These are phyloP conservation scores for Ictalurus furcatus DNA, from an alignment of 2,113 vertebrate genomes.

Conservation along the genomic window DNA sequence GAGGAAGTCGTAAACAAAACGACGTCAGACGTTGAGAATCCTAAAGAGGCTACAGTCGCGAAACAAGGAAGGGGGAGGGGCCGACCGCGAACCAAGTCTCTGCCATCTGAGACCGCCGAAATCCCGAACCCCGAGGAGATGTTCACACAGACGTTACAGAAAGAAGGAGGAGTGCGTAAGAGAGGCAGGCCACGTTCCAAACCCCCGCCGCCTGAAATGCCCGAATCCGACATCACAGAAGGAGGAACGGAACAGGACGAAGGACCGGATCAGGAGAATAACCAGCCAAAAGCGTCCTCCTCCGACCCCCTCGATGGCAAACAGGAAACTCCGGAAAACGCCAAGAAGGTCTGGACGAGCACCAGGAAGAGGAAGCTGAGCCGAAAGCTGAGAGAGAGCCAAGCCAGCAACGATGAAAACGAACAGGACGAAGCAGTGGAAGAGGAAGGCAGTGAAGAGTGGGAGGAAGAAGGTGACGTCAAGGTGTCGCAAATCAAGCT, in stretches of 20 bases:
- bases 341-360: constrained; percentile 36
- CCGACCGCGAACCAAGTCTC: constrained; percentile 40
- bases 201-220: not conserved
- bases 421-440: constrained; percentile 66
- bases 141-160: constrained; percentile 4
- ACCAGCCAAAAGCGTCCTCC: not conserved
- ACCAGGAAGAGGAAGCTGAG: constrained; percentile 50
- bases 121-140: not conserved
- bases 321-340: not conserved
- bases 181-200: constrained; percentile 51
- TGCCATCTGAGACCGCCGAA: constrained; percentile 2
- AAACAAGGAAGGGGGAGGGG: constrained; percentile 50
- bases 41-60: not conserved
- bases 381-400: constrained; percentile 66
- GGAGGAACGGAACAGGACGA: constrained; percentile 35
- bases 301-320: constrained; percentile 9
- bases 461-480: constrained; percentile 63
- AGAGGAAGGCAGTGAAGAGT: constrained; percentile 61
- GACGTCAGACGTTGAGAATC: constrained; percentile 4
- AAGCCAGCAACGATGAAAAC: constrained; percentile 70
- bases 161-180: constrained; percentile 36
- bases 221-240: constrained; percentile 14
- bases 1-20: constrained; percentile 13
- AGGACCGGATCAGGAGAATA: constrained; percentile 32
- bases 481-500: constrained; percentile 75